Percentiles rank a stretch among this genome's conserved stretches.
phyloP scores from a whole-genome alignment of 1,140 invertebrate genomes.

The Lasioglossum baleicum region DNA sequence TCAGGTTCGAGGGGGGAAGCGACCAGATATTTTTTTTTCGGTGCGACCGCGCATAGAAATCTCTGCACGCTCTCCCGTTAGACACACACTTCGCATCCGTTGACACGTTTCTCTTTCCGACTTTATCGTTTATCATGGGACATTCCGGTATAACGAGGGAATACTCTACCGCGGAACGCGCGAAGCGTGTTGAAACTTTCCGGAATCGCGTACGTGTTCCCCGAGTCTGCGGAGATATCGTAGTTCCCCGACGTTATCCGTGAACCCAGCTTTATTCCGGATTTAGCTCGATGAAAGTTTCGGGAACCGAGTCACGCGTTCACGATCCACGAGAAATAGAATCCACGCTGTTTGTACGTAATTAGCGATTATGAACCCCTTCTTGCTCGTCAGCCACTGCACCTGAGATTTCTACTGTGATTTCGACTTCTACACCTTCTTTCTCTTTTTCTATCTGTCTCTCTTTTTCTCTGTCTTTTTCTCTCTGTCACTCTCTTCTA shows the following conservation, averaged over 20 bases:
- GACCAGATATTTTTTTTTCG: background rate
- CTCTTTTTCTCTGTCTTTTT: background rate
- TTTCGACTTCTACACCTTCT: conserved; percentile 18
- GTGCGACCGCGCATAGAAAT: background rate
- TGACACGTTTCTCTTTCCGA: background rate
- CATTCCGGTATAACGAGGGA: background rate
- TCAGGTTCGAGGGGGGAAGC: too few relatives aligned
- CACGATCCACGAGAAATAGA: conserved; percentile 63
- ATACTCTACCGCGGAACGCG: background rate
- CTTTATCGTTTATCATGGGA: background rate
- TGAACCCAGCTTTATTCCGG: background rate
- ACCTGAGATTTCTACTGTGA: conserved; percentile 61
- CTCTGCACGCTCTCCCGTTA: background rate
- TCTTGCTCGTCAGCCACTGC: conserved; percentile 76
- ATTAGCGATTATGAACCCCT: conserved; percentile 73
- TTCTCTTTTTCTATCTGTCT: background rate
- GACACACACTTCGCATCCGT: background rate
- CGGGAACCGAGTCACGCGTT: conserved; percentile 46
- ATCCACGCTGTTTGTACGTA: conserved; percentile 72
- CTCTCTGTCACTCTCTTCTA: background rate
- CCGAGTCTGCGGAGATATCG: background rate
- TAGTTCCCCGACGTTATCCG: background rate
- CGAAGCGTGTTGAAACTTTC: background rate
- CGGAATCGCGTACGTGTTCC: conserved; percentile 2
- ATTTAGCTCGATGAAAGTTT: conserved; percentile 12